These are phyloP conservation scores for Amphipoea lucens DNA, from an alignment of 2,888 invertebrate species.

Conservation along the genomic window DNA sequence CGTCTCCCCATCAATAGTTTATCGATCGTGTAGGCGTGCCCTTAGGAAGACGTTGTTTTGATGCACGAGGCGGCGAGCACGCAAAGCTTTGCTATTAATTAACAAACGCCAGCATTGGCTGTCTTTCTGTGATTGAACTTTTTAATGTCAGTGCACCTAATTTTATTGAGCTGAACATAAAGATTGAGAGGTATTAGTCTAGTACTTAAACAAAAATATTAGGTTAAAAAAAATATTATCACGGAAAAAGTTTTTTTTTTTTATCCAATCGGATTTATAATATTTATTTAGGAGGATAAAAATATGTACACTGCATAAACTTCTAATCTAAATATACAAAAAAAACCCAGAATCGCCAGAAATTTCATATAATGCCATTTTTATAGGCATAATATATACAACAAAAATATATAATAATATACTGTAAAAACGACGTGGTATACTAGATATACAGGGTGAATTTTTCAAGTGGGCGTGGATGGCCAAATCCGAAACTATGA, in stretches of 20 bases:
- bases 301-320: no score
- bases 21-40: constrained; percentile 8
- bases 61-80: background rate
- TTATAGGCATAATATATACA: no score
- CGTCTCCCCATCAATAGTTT: constrained; percentile 10
- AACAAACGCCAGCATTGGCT: background rate
- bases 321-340: background rate
- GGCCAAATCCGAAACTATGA: no score
- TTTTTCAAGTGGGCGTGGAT: no score
- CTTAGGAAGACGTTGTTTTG: constrained; percentile 8
- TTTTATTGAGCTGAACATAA: background rate
- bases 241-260: background rate
- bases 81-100: constrained; percentile 3
- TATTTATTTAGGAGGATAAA: background rate
- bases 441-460: no score
- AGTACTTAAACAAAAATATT: background rate
- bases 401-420: no score
- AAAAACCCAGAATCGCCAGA: no score
- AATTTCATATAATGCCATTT: no score
- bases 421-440: no score
- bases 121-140: background rate
- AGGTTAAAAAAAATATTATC: no score
- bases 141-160: background rate
- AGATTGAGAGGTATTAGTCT: background rate
- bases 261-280: background rate